These are phyloP conservation scores for Coccyzus lansbergi DNA, from an alignment of 2,797 vertebrate species.

Conservation along the genomic window DNA sequence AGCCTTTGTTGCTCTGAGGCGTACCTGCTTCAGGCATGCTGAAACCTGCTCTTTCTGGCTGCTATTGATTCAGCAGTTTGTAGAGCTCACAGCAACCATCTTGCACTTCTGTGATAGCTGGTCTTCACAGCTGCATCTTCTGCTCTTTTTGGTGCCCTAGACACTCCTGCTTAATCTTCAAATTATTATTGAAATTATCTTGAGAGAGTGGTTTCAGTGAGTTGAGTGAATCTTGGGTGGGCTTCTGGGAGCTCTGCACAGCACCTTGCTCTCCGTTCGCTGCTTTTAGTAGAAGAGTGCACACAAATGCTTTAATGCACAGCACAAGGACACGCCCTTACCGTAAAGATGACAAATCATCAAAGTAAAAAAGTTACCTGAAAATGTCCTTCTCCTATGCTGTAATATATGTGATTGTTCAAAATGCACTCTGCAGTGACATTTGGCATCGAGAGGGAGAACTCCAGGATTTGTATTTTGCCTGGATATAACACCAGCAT, in stretches of 20 bases:
- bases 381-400: not conserved
- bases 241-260: not conserved
- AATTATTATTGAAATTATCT: not conserved
- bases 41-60: not conserved
- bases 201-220: not conserved
- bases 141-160: not conserved
- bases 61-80: not conserved
- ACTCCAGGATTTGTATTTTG: not conserved
- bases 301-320: not conserved
- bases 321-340: not conserved
- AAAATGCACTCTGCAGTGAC: not conserved
- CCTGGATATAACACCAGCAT: not conserved
- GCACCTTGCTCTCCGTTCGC: not conserved
- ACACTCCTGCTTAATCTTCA: not conserved
- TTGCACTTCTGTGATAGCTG: not conserved
- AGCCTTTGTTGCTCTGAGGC: not conserved
- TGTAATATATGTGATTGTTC: not conserved
- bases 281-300: not conserved
- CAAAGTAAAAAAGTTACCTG: not conserved
- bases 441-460: not conserved
- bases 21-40: not conserved
- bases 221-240: not conserved
- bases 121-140: not conserved
- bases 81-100: not conserved
- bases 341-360: not conserved